Evolutionary conservation across 2,113 vertebrate genomes (phyloP), one percentile per base, ranked within the genome.

Genomic region (Electrona antarctica): DNA sequence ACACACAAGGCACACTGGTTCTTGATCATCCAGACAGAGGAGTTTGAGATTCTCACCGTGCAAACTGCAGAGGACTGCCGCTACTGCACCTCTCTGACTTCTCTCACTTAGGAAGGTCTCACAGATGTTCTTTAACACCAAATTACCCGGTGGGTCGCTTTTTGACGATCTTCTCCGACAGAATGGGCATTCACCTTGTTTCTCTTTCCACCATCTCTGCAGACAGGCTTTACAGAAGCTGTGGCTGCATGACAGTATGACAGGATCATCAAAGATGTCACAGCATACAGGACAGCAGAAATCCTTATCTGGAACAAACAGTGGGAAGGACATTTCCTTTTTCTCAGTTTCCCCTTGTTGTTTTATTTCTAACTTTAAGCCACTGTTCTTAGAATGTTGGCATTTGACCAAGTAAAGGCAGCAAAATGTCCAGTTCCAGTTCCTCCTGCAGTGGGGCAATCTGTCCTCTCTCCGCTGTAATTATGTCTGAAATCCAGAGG

Each of bases 171-270:
- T 62, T 48, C 10, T 60, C 59, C 21, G 46, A n/a, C 45, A 62
- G 14, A 62, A 3, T 47, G 41, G 45, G 15, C 60, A 48, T 45
- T 62, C 2, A 8, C n/a, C 13, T 15, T 47, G 41, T 0, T 41
- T 60, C 13, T 60, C 11, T 13, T 11, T 60, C 59, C 60, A 62
- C 60, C 45, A 48, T 47, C 15, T 21, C 13, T 15, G 7, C 13
- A 61, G 29, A 7, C 29, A 61, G 60, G 12, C 60, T 46, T 61
- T 61, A 11, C 29, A 61, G 33, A 62, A 62, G n/a, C 60, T 62
- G 60, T 62, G 41, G 46, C 60, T 48, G 47, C 60, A 60, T 11
- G 59, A 60, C 29, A 60, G 33, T n/a, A 60, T 3, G 7, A 60
- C 59, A 13, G 59, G 59, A 13, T 60, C 33, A 45, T 60, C 13